phyloP scores from a whole-genome alignment of 2,797 vertebrate species.

The Sternarchorhynchus goeldii region DNA sequence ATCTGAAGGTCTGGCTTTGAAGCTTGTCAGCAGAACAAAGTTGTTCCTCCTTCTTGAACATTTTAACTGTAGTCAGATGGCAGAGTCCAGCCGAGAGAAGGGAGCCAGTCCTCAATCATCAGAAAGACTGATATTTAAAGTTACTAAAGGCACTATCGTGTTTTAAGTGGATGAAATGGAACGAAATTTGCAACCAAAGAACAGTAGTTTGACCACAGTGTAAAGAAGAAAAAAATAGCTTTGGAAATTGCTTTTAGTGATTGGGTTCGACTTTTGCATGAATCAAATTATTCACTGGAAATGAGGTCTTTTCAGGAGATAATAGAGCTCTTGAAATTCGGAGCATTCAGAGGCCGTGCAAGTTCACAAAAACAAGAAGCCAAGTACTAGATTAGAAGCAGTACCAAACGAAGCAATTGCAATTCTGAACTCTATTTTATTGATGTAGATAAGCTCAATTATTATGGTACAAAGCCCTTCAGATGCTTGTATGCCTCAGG shows the following conservation, averaged over 20 bases:
- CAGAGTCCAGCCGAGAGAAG: neutral
- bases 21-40: neutral
- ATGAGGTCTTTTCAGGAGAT: slow-evolving; percentile 11
- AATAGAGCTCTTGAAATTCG: slow-evolving; percentile 11
- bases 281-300: slow-evolving; percentile 31
- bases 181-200: neutral
- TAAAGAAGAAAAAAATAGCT: neutral
- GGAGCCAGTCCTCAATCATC: slow-evolving; percentile 18
- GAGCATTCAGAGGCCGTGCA: neutral
- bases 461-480: neutral
- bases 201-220: slow-evolving; percentile 2
- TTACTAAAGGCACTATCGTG: neutral
- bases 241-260: slow-evolving; percentile 10
- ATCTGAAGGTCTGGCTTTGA: neutral
- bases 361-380: slow-evolving; percentile 25
- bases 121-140: slow-evolving; percentile 3
- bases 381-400: neutral
- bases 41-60: neutral
- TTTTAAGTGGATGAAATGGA: neutral
- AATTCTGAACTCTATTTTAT: slow-evolving; percentile 1
- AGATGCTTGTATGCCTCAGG: neutral
- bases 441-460: slow-evolving; percentile 30
- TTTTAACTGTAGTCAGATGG: slow-evolving; percentile 16
- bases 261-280: neutral
- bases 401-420: neutral